Conservation (phyloP, 2,888 invertebrate genomes). For the Oasisia sp. region DNA sequence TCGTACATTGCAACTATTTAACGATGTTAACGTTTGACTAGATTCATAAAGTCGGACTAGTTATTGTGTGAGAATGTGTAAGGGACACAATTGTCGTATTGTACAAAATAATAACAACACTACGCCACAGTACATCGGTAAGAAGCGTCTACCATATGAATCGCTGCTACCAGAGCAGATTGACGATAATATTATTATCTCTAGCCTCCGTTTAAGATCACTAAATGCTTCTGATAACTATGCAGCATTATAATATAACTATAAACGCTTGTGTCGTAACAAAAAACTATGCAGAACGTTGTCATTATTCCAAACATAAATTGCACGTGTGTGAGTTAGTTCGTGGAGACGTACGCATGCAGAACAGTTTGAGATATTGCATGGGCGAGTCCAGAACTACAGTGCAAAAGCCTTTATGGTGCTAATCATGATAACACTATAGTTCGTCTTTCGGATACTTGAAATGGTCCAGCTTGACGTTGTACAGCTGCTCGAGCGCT, state of each 20-base stretch:
- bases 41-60: no score
- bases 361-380: neutral
- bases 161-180: no score
- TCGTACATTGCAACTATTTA: no score
- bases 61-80: neutral
- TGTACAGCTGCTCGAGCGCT: constrained; percentile 39
- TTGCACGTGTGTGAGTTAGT: neutral
- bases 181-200: neutral
- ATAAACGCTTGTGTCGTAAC: no score
- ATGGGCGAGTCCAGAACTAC: constrained; percentile 21
- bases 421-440: constrained; percentile 28
- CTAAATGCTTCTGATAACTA: neutral
- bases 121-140: neutral
- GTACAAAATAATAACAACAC: neutral
- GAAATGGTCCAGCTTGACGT: constrained; percentile 42
- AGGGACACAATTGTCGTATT: neutral
- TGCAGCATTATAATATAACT: neutral
- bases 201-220: neutral
- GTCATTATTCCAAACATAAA: neutral
- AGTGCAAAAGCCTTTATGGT: neutral
- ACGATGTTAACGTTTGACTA: neutral
- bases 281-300: neutral
- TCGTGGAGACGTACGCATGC: neutral
- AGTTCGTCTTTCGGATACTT: constrained; percentile 43
- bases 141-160: neutral